Evolutionary conservation across 2,888 invertebrate genomes (phyloP), one percentile per base, ranked within the genome.

Genomic region (Mythimna ferrago): DNA sequence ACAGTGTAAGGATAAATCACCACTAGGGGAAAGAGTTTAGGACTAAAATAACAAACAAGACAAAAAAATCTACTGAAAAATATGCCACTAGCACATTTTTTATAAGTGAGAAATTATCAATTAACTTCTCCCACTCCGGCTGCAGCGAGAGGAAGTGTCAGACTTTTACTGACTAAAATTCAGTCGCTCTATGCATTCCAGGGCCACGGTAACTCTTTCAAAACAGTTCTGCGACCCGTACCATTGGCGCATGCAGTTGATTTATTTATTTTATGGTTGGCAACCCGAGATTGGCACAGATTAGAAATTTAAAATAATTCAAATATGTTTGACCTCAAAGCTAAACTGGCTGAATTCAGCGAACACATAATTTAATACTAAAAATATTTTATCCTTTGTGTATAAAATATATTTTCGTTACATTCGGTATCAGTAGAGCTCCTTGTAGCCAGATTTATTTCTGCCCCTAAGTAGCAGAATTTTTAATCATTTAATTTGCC

Each of bases 221-320:
- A 26, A 48, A 48, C 16, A 48, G 6, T 16, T 3, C 6, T 6
- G 16, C 16, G 16, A 48, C 16, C 48, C 16, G 6, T 48, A 14
- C 14, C 44, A 16, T 48, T 10, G 2, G 19, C 14, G 48, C 5
- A 56, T 14, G 6, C n/a, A 48, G 14, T n/a, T 32, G 21, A 56
- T 62, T 38, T 48, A 26, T 16, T 44, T 41, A 48, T 60, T 66
- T 73, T 54, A 35, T 21, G 19, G 21, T 16, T 67, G 62, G 82
- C 85, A 82, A 67, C 85, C 57, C 69, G 51, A 48, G 51, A 58
- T 81, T 71, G 38, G 58, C 76, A 76, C 61, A 74, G 64, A 82
- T 85, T 77, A 82, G 64, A 82, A 82, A 81, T 85, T 85, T 71
- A 80, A 86, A 85, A 66, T 21, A 41, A 82, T 87, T 87, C 78